phyloP scores from a whole-genome alignment of 1,140 invertebrate species.

The Gerris buenoi region DNA sequence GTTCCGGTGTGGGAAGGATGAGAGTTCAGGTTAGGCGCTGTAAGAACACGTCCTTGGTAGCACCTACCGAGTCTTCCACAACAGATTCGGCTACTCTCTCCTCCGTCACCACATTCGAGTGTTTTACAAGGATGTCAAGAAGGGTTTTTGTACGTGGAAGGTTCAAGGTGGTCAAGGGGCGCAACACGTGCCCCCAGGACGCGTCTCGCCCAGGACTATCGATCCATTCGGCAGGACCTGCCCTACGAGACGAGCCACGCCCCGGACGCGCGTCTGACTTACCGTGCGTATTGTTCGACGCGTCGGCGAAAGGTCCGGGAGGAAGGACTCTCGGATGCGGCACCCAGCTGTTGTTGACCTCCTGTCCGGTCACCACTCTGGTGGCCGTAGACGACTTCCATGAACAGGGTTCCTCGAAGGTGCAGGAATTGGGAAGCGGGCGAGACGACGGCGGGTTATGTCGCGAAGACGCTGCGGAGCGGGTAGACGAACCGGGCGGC shows the following conservation, averaged over 20 bases:
- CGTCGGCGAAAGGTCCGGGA: slow-evolving; percentile 30
- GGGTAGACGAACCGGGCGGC: neutral
- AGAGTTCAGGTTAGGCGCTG: no score
- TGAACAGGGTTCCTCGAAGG: slow-evolving; percentile 17
- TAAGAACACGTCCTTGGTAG: no score
- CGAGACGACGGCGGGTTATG: neutral
- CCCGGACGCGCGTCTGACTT: slow-evolving; percentile 12
- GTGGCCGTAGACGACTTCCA: slow-evolving; percentile 24
- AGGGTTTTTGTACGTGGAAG: no score
- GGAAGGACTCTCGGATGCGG: slow-evolving; percentile 32
- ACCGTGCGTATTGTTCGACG: slow-evolving; percentile 32
- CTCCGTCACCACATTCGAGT: no score
- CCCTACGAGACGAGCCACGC: neutral
- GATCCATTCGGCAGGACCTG: neutral
- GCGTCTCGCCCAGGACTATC: neutral
- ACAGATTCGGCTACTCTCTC: no score
- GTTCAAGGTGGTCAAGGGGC: no score
- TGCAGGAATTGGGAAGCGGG: slow-evolving; percentile 7
- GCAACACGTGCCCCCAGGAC: neutral
- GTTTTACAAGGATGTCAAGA: no score
- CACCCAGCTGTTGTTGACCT: slow-evolving; percentile 29
- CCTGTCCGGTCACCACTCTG: slow-evolving; percentile 24
- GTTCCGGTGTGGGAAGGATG: no score
- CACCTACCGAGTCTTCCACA: no score
- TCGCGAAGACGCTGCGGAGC: neutral